Conservation (phyloP, 2,113 vertebrate species). For the Brachyhypopomus gauderio region DNA sequence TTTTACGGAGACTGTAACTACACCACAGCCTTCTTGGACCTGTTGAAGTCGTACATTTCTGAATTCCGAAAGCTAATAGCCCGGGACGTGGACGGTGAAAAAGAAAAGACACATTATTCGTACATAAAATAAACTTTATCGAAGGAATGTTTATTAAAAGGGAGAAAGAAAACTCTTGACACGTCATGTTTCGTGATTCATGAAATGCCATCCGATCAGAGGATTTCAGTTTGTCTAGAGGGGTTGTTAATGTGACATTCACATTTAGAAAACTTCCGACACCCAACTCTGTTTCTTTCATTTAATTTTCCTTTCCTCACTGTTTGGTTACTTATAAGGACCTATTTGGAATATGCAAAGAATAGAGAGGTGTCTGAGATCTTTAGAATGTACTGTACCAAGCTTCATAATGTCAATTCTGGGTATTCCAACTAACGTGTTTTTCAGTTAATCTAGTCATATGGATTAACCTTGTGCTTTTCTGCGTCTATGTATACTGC, state of each 20-base stretch:
- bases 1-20: slow-evolving; percentile 20
- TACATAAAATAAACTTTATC: slow-evolving; percentile 46
- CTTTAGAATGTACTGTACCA: slow-evolving; percentile 89
- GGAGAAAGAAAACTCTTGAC: slow-evolving; percentile 29
- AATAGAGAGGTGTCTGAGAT: slow-evolving; percentile 73
- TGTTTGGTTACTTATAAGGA: slow-evolving; percentile 60
- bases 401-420: slow-evolving; percentile 79
- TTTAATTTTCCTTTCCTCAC: slow-evolving; percentile 30
- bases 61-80: neutral
- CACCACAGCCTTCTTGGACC: neutral
- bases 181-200: slow-evolving; percentile 29
- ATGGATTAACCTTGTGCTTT: slow-evolving; percentile 66
- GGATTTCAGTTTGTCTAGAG: neutral
- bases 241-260: slow-evolving; percentile 16
- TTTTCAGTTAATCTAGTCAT: slow-evolving; percentile 60
- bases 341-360: slow-evolving; percentile 90
- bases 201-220: slow-evolving; percentile 20
- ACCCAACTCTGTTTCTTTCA: slow-evolving; percentile 13
- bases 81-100: slow-evolving; percentile 9
- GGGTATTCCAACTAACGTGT: slow-evolving; percentile 63
- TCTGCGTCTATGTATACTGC: slow-evolving; percentile 66
- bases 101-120: slow-evolving; percentile 30
- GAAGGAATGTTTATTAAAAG: slow-evolving; percentile 48
- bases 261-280: neutral
- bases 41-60: neutral